These are phyloP conservation scores for Hemicordylus capensis DNA, from an alignment of 2,113 vertebrate species.

Conservation along the genomic window DNA sequence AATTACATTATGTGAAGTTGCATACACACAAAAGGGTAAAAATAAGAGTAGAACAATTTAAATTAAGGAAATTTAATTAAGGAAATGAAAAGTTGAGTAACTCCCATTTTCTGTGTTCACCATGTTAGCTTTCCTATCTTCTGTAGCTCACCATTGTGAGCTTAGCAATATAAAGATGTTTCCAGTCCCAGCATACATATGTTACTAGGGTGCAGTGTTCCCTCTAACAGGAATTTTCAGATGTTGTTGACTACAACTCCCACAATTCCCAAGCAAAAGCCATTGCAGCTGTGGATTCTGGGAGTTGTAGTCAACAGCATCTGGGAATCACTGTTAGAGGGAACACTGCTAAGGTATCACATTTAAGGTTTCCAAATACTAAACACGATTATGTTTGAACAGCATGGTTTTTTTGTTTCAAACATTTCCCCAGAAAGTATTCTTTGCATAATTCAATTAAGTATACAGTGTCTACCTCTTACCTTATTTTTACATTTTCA, in stretches of 20 bases:
- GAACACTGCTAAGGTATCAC: neutral
- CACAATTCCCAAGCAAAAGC: no score
- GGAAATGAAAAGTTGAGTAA: neutral
- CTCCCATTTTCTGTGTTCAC: neutral
- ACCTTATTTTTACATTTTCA: neutral
- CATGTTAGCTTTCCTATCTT: neutral
- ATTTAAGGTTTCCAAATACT: neutral
- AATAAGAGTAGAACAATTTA: neutral
- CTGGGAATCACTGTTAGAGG: no score
- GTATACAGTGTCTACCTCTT: neutral
- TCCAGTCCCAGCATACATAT: neutral
- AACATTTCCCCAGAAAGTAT: neutral
- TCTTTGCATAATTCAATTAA: neutral
- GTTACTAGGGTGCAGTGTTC: no score
- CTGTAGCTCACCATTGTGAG: neutral
- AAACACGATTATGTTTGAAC: neutral
- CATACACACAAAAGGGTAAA: neutral
- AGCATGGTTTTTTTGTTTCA: neutral
- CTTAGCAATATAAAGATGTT: neutral
- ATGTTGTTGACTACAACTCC: no score
- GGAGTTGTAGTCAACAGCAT: no score
- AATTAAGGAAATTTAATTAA: neutral
- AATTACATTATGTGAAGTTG: neutral
- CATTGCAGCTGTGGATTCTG: no score
- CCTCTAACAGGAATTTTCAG: no score